Conservation (phyloP, 2,797 vertebrate species). For the Rhincodon typus region DNA sequence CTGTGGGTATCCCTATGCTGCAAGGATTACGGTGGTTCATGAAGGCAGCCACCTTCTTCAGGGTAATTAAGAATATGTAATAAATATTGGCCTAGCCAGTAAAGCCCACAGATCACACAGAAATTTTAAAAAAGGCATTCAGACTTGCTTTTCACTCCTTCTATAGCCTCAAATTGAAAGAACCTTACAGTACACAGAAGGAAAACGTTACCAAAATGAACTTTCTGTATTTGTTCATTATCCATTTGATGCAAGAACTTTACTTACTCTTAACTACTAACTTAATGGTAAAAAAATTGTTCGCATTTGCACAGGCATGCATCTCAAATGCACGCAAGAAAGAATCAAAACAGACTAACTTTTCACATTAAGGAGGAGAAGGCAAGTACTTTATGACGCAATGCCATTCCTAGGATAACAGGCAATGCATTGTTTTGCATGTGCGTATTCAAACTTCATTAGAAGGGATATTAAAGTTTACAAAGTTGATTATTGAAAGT, state of each 20-base stretch:
- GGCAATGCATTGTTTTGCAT: slow-evolving; percentile 26
- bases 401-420: not conserved
- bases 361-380: not conserved
- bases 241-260: not conserved
- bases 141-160: slow-evolving; percentile 18
- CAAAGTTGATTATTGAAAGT: not conserved
- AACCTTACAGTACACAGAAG: slow-evolving; percentile 43
- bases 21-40: no score
- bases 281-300: not conserved
- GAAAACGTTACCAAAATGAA: slow-evolving; percentile 45
- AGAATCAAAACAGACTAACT: slow-evolving; percentile 43
- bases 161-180: not conserved
- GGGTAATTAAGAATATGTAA: no score
- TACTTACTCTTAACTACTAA: not conserved
- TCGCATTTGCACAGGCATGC: not conserved
- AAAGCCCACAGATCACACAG: no score
- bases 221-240: slow-evolving; percentile 46
- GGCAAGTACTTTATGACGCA: not conserved
- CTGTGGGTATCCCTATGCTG: no score
- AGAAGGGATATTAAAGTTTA: not conserved
- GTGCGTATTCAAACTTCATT: not conserved
- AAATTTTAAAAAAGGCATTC: not conserved
- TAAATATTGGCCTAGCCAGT: no score
- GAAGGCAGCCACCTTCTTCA: no score
- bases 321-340: not conserved